phyloP scores from a whole-genome alignment of 2,797 vertebrate species.

The Amblyopsis hoosieri region DNA sequence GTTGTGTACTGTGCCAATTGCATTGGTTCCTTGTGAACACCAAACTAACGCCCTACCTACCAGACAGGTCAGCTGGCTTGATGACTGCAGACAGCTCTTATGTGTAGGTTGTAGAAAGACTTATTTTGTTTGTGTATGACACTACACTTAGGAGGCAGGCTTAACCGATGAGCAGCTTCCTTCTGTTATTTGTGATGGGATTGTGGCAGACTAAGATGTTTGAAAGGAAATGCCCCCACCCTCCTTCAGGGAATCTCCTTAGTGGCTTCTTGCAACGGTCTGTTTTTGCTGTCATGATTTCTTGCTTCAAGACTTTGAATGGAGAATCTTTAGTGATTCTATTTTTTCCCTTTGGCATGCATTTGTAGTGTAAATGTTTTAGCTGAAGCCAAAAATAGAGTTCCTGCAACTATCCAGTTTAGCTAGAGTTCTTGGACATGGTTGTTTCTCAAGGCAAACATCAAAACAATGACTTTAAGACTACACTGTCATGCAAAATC shows the following conservation, averaged over 20 bases:
- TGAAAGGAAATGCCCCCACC: conserved; percentile 49
- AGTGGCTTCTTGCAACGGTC: conserved; percentile 36
- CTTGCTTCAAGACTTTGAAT: conserved; percentile 17
- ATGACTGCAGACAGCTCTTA: conserved; percentile 65
- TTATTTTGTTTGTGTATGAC: conserved; percentile 63
- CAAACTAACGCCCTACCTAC: conserved; percentile 37
- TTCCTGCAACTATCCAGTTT: conserved; percentile 59
- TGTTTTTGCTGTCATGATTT: conserved; percentile 25
- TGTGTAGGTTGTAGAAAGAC: conserved; percentile 57
- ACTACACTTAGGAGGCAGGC: conserved; percentile 50
- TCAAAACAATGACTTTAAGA: conserved; percentile 40
- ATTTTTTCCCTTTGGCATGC: conserved; percentile 3
- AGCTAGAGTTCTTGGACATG: conserved; percentile 30
- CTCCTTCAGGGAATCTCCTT: conserved; percentile 60
- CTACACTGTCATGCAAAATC: conserved; percentile 45
- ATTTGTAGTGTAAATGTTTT: conserved; percentile 58
- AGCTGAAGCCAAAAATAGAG: conserved; percentile 71
- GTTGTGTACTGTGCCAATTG: conserved; percentile 10
- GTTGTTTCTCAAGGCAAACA: conserved; percentile 14
- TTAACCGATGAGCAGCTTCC: conserved; percentile 30
- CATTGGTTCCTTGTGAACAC: conserved; percentile 25
- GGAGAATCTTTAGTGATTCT: conserved; percentile 32
- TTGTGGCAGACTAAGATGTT: conserved; percentile 74
- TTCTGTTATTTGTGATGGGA: conserved; percentile 65
- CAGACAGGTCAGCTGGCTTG: conserved; percentile 44